These are phyloP conservation scores for Lasioglossum vierecki DNA, from an alignment of 2,888 invertebrate genomes.

Conservation along the genomic window DNA sequence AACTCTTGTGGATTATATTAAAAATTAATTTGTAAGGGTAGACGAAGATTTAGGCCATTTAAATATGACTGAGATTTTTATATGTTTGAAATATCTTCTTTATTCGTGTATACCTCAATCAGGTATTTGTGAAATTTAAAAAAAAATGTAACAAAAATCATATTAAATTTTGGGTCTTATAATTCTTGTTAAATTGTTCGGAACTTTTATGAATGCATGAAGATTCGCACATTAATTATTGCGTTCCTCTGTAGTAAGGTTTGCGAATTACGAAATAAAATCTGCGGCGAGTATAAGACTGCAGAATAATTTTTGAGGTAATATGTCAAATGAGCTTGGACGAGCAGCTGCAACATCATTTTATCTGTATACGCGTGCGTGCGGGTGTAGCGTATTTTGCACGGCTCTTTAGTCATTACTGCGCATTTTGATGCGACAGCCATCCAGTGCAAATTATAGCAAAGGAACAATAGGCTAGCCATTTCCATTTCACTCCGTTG, in stretches of 20 bases:
- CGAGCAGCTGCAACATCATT: neutral
- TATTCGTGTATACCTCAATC: too few species aligned
- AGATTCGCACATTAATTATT: neutral
- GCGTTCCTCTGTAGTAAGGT: neutral
- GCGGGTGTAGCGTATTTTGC: constrained; percentile 25
- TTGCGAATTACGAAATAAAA: neutral
- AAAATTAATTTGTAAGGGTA: neutral
- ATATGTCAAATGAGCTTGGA: constrained; percentile 24
- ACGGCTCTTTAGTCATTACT: constrained; percentile 35
- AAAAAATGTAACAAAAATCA: neutral
- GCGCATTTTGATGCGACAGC: constrained; percentile 45
- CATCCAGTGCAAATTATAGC: constrained; percentile 46
- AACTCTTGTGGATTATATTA: neutral
- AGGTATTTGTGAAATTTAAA: too few species aligned
- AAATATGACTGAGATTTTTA: neutral
- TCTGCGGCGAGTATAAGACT: neutral
- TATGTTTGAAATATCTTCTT: too few species aligned
- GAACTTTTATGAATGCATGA: neutral
- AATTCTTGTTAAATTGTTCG: neutral
- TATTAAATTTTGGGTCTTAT: neutral
- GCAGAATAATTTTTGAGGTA: constrained; percentile 9
- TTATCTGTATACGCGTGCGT: constrained; percentile 14
- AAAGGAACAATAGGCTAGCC: constrained; percentile 52
- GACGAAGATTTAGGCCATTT: neutral
- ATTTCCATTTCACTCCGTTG: constrained; percentile 31